A percentile compares a stretch with the other conserved stretches of the same genome.
Conservation (phyloP, 2,797 vertebrate species). For the Gallinago stenura region DNA sequence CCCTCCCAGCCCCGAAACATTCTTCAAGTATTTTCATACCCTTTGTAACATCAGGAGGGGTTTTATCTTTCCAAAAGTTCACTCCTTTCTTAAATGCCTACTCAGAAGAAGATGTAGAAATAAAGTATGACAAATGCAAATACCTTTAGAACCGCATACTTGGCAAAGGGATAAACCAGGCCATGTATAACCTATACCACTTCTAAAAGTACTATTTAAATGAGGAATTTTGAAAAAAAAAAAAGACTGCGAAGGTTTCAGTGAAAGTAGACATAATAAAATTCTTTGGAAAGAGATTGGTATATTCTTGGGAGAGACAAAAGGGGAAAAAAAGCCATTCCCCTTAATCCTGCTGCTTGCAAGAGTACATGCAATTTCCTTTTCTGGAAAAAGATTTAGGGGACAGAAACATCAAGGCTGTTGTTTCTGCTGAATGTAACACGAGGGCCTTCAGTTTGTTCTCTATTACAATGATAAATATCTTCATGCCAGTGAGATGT, state of each 20-base stretch:
- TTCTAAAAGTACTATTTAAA: not conserved
- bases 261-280: conserved; percentile 30
- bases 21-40: not conserved
- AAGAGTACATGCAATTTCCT: conserved; percentile 33
- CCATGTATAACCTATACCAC: not conserved
- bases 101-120: not conserved
- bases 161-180: not conserved
- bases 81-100: not conserved
- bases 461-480: conserved; percentile 13
- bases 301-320: conserved; percentile 1
- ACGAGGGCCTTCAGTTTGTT: conserved; percentile 18
- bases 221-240: not conserved
- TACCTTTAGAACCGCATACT: not conserved
- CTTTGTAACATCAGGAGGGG: not conserved
- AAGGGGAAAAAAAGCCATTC: not conserved
- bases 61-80: not conserved
- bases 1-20: fast-evolving
- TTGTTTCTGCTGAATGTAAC: conserved; percentile 20
- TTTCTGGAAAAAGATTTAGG: conserved; percentile 49
- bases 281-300: not conserved
- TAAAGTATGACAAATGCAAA: not conserved
- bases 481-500: conserved; percentile 1
- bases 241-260: conserved; percentile 17
- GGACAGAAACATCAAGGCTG: conserved; percentile 37
- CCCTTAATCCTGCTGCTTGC: conserved; percentile 24